Base-by-base conservation (phyloP, 2,797 vertebrate species). In the Periophthalmus magnuspinnatus region DNA sequence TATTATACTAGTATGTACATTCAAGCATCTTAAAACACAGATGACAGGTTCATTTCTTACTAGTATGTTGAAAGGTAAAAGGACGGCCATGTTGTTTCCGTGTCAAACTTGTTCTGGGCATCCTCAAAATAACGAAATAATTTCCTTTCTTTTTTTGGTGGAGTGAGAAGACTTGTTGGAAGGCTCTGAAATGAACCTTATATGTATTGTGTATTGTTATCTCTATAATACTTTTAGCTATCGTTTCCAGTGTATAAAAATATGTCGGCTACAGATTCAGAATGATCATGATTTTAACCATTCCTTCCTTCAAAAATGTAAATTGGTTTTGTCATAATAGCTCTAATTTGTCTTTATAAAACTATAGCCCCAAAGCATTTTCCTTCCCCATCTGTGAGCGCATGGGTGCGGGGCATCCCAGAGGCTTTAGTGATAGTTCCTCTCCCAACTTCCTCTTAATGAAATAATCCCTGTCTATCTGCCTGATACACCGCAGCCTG, bases 391-490 rank as follows among this genome's bases (percentile, higher is more conserved):
- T 50, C 17, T 62, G 59, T 17, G 54, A 55, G 64, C 0, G 7
- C 6, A 59, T 22, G 56, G 13, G 58, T 55, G 50, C 22, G 21
- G 64, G 47, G 47, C 11, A 24, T 66, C 50, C 50, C 24, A 54
- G 21, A 34, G 34, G 52, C 21, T 48, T 52, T 79, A 52, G 69
- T 82, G 71, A 75, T 58, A 22, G 72, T 32, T 67, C 70, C 34
- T 76, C 45, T 78, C 7, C 64, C 67, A 72, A 70, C 81, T 84
- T 89, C 72, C 72, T 74, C 69, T 41, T 79, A 74, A 82, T 80
- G 64, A 78, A 83, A 83, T 75, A 79, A 83, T 83, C 72, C 65
- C 60, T 3, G 68, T 81, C 70, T 72, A 68, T 67, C 74, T 81
- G 78, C 61, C 75, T 76, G 79, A 80, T 76, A 6, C 38, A 16